Percentiles rank a stretch among this genome's conserved stretches.
Conservation (phyloP, 1,140 invertebrate species). For the Drosophila guanche region DNA sequence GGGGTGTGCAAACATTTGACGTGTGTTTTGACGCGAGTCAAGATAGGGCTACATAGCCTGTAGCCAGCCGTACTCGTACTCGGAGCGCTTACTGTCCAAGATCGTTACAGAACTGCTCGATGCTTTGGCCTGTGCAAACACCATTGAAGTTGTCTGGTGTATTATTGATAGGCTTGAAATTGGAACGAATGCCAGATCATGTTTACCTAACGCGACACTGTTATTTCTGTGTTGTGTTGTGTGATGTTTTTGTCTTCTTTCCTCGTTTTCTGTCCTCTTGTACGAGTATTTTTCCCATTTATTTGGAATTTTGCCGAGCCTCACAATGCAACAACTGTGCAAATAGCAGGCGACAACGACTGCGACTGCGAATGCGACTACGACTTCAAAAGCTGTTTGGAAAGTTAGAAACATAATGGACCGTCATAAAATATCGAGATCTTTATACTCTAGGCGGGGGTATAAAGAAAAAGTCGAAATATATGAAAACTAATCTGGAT, state of each 20-base stretch:
- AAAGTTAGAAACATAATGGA: conserved; percentile 73
- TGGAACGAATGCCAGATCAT: conserved; percentile 77
- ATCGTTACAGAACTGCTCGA: conserved; percentile 64
- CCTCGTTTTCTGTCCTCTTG: conserved; percentile 51
- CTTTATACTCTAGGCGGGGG: conserved; percentile 34
- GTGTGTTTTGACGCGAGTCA: conserved; percentile 81
- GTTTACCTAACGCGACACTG: conserved; percentile 77
- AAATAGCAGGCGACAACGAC: conserved; percentile 75
- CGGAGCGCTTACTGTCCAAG: conserved; percentile 26
- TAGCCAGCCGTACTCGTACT: background rate
- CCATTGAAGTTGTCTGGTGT: conserved; percentile 53
- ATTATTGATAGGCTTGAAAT: conserved; percentile 64
- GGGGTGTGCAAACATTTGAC: conserved; percentile 77
- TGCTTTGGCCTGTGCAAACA: conserved; percentile 72
- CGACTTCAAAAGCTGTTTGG: conserved; percentile 70
- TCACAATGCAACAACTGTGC: conserved; percentile 77
- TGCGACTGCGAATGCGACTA: conserved; percentile 32
- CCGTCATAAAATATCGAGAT: conserved; percentile 42
- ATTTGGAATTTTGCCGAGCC: conserved; percentile 69
- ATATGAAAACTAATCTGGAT: too few species aligned
- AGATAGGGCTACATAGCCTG: conserved; percentile 29
- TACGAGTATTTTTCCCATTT: conserved; percentile 58
- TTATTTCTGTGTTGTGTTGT: conserved; percentile 35
- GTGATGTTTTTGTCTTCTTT: conserved; percentile 23
- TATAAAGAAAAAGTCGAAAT: background rate